A percentile compares a stretch with the other conserved stretches of the same genome.
phyloP scores from a whole-genome alignment of 2,113 vertebrate species.

The Apteryx owenii region DNA sequence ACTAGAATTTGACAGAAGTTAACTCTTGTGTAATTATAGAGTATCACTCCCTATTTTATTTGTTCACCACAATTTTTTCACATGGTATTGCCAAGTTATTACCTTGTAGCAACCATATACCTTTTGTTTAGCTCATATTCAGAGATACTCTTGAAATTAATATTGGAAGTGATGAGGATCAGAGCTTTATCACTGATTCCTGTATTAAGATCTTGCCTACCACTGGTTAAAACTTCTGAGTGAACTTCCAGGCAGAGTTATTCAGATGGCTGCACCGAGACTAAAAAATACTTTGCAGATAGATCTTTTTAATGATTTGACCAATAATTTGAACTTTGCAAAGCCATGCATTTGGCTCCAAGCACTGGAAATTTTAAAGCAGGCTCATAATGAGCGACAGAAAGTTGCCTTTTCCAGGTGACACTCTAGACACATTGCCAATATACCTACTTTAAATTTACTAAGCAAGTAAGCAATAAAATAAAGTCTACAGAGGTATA shows the following conservation, averaged over 20 bases:
- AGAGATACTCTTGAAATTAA: not conserved
- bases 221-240: not conserved
- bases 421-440: slow-evolving; percentile 14
- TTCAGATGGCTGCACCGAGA: not conserved
- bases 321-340: not conserved
- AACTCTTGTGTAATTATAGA: not conserved
- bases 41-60: not conserved
- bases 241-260: not conserved
- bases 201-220: not conserved
- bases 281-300: not conserved
- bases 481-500: not conserved
- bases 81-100: not conserved
- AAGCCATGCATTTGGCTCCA: not conserved
- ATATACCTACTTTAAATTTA: slow-evolving; percentile 43
- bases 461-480: slow-evolving; percentile 42
- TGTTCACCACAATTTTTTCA: not conserved
- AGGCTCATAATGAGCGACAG: not conserved
- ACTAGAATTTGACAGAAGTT: not conserved
- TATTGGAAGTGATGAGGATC: not conserved
- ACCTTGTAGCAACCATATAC: not conserved
- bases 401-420: slow-evolving; percentile 19
- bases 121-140: not conserved
- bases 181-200: not conserved
- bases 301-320: not conserved
- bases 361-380: not conserved